Evolutionary conservation across 2,113 vertebrate species (phyloP), one percentile per base, ranked within the genome.

Genomic region (Silurus meridionalis): DNA sequence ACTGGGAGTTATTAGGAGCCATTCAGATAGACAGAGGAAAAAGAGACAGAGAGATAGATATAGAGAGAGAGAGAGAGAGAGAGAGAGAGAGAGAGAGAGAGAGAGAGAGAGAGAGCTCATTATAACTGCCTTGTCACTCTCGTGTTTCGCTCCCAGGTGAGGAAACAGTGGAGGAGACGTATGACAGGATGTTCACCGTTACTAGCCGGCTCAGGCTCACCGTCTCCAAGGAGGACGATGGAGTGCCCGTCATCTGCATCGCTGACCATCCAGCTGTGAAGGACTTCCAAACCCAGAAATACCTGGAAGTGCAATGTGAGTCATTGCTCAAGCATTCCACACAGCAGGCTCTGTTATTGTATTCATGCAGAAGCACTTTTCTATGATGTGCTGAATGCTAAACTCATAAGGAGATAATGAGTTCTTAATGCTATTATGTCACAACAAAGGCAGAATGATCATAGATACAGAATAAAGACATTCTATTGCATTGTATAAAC

Each of bases 281-380:
- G n/a, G 98, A 97, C 94, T 85, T 99, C 90, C 96, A 97, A 94
- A 96, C 96, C 28, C 97, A 98, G 93, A 96, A 96, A 81, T 97
- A 98, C 91, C 95, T 99, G 21, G 97, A 99, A 94, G 98, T 99
- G 77, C 96, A 96, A 90, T 99, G 98, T 99, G 93, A 99, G 98
- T 98, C 87, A 67, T 82, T 83, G 52, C 88, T 55, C 48, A 67
- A 72, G 80, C 83, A 74, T 80, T 10, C 74, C 57, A 13, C 71
- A 75, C 23, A 84, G 55, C 28, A 67, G 64, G 64, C 7, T 53
- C 48, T 66, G 13, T 8, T 80, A 1, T n/a, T 53, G 5, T 0
- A 17, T 46, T 37, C 15, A 61, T 13, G 57, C 58, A 61, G 25
- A 80, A 37, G 25, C 1, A 57, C 37, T 9, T 19, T 57, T 46